phyloP scores from a whole-genome alignment of 2,888 invertebrate genomes.

The Agonopterix heracliana region DNA sequence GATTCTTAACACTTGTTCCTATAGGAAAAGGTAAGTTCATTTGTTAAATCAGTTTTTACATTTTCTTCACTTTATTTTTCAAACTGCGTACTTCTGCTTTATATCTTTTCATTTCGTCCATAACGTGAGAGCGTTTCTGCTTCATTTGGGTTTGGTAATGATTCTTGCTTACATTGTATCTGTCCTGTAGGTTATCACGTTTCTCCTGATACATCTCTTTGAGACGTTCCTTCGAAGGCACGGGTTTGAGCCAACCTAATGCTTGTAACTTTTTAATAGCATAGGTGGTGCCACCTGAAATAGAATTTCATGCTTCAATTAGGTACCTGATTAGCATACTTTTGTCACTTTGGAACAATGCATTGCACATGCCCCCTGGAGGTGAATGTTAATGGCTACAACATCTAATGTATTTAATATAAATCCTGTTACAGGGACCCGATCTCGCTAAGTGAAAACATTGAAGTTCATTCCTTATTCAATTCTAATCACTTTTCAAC shows the following conservation, averaged over 20 bases:
- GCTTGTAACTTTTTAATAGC: slow-evolving; percentile 87
- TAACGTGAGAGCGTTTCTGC: slow-evolving; percentile 59
- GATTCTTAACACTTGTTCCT: neutral
- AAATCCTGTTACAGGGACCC: no score
- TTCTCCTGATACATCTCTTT: slow-evolving; percentile 79
- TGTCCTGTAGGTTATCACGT: slow-evolving; percentile 77
- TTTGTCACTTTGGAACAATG: neutral
- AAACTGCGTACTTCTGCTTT: slow-evolving; percentile 65
- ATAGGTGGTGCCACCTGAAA: slow-evolving; percentile 88
- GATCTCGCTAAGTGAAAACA: no score
- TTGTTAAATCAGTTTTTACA: slow-evolving; percentile 19
- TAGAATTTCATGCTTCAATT: slow-evolving; percentile 7
- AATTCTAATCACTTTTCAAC: no score
- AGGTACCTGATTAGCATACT: neutral
- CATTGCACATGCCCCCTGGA: no score
- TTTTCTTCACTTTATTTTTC: slow-evolving; percentile 66
- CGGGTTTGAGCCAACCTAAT: slow-evolving; percentile 89
- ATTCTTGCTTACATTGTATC: slow-evolving; percentile 74
- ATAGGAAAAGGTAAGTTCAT: no score
- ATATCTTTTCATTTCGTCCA: slow-evolving; percentile 70
- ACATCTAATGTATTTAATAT: no score
- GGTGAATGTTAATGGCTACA: no score
- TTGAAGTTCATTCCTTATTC: no score
- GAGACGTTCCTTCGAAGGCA: slow-evolving; percentile 79
- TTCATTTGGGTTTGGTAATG: slow-evolving; percentile 61